Evolutionary conservation across 2,113 vertebrate genomes (phyloP), one percentile per base, ranked within the genome.

Genomic region (Orthonyx spaldingii): DNA sequence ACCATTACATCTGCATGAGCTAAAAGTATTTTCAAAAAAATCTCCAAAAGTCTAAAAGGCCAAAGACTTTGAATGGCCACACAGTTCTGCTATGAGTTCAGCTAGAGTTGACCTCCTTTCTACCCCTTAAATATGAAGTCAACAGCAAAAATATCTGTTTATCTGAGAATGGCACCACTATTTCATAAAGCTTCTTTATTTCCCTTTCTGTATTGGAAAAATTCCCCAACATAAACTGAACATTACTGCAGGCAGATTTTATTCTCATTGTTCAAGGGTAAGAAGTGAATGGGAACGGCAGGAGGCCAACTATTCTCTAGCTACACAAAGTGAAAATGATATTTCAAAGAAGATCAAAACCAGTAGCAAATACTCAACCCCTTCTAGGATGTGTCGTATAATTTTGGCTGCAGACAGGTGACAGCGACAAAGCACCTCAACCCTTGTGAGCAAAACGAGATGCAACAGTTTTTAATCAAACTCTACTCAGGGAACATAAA

Each of bases 261-360:
- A 47, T 90, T 68, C 90, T 97, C 75, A 94, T 97, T 97, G 94
- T 96, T 97, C 96, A 97, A 95, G 90, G 89, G 78, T 94, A 96
- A 97, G 95, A 93, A 94, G 86, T 96, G 95, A 97, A 94, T 82
- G 94, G 71, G 90, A 96, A 84, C 87, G 33, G 96, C 86, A 94
- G 23, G 75, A 95, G 95, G 89, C 89, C 84, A 69, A 77, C 91
- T 97, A 95, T 97, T 97, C 94, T 96, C 70, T 46, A 90, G 87
- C 91, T 84, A 63, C 46, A 87, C 63, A 95, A 96, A 90, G 92
- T 61, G 69, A 97, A 95, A 97, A 82, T 0, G 94, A 68, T 95
- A 97, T 97, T 92, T 97, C 96, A 93, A 97, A 93, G 89, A 92
- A 93, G 93, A 97, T 97, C 83, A 97, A 97, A 98, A 96, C 76